Conservation (phyloP, 2,888 invertebrate genomes). For the Tiliacea aurago region DNA sequence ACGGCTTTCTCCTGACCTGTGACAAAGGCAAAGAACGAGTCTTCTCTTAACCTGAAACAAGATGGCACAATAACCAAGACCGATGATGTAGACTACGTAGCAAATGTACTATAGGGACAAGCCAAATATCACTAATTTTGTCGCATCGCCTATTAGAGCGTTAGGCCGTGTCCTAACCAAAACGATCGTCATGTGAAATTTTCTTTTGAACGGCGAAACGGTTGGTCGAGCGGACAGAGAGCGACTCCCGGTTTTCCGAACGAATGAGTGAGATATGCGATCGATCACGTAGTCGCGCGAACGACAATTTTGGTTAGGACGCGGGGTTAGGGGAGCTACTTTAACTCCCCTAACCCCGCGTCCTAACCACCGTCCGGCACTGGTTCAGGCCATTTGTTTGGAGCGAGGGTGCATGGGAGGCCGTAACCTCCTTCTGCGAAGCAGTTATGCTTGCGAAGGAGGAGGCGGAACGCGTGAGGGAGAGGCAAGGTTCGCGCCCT, state of each 20-base stretch:
- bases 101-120: not conserved
- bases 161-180: not conserved
- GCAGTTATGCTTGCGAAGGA: too few species aligned
- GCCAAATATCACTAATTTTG: not conserved
- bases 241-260: not conserved
- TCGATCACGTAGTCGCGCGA: not conserved
- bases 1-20: constrained; percentile 38
- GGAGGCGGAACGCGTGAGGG: too few species aligned
- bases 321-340: not conserved
- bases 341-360: too few species aligned
- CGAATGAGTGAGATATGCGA: not conserved
- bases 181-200: not conserved
- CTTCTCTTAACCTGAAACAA: constrained; percentile 52
- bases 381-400: too few species aligned
- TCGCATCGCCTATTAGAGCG: not conserved
- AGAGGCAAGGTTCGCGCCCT: too few species aligned
- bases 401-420: too few species aligned
- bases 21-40: constrained; percentile 49
- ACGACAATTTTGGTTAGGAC: not conserved
- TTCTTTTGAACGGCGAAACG: not conserved
- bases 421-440: too few species aligned
- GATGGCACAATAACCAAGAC: constrained; percentile 26
- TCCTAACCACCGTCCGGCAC: too few species aligned
- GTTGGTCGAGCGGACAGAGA: not conserved
- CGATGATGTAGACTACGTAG: not conserved